Percentiles rank a stretch among this genome's conserved stretches.
Evolutionary conservation across 2,113 vertebrate species (phyloP).

Genomic region (Fregata magnificens): DNA sequence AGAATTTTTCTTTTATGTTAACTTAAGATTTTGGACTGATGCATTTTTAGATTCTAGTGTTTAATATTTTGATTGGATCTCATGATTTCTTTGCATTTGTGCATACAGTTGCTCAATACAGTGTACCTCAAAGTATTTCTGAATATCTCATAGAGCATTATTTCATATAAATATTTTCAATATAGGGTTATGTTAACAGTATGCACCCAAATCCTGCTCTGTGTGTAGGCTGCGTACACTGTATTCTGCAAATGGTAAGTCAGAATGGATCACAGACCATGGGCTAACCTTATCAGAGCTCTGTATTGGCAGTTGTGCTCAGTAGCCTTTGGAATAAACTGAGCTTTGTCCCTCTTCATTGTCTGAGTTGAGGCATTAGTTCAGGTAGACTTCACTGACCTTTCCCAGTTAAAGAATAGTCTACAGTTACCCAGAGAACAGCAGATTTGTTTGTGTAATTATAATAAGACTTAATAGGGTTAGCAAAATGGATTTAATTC

Average conservation of each 20-base stretch:
- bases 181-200: background rate
- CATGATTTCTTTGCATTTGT: background rate
- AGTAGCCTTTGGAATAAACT: background rate
- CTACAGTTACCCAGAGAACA: background rate
- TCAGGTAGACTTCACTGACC: background rate
- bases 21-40: background rate
- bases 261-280: background rate
- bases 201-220: background rate
- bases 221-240: background rate
- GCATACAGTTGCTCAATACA: background rate
- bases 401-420: background rate
- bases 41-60: background rate
- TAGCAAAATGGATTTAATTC: background rate
- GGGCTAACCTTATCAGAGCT: background rate
- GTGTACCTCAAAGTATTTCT: background rate
- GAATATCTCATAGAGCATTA: background rate
- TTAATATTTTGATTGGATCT: background rate
- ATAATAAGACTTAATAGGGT: background rate
- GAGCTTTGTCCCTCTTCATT: background rate
- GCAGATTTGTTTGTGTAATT: background rate
- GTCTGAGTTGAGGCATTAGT: background rate
- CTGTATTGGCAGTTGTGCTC: background rate
- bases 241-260: background rate
- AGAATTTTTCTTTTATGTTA: background rate
- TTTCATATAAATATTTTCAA: background rate